Evolutionary conservation across 1,140 invertebrate genomes (phyloP), one percentile per base, ranked within the genome.

Genomic region (Tetramorium alpestre): DNA sequence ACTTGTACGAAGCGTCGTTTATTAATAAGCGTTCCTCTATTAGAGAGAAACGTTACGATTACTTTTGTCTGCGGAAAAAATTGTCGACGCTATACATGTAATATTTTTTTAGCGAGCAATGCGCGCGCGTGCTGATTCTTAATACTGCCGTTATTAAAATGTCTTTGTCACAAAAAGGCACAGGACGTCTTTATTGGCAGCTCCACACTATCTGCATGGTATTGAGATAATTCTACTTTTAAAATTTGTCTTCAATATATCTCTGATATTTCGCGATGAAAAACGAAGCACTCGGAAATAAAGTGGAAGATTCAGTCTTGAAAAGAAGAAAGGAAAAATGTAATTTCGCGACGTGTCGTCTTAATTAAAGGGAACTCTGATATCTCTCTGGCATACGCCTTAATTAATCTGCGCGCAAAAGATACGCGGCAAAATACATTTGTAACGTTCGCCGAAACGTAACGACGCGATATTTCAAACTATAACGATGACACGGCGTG

Each of bases 371-470:
- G 16, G 25, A 33, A 60, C 41, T 49, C 65, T 13, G 25, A 73
- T 75, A 58, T 56, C 41, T 38, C 28, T 73, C 41, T 75, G 54
- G n/a, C 11, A 28, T 49, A 84, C 41, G n/a, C 8, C n/a, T 84
- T 84, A 84, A 84, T 84, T 84, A 84, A 84, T 84, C 80, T 62
- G 41, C 13, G 33, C 25, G 11, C 38, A 25, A 84, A 60, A 75
- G 44, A 58, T 60, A 84, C 80, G 80, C 41, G 41, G 28, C 58
- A 84, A 84, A 73, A 47, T 84, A 75, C 56, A 84, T 84, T 62
- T 75, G 80, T 75, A 84, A 84, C 25, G 41, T 60, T 84, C 80
- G 69, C 33, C 80, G 41, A 47, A 82, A 82, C 51, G 69, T 73
- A 72, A 72, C 51, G 80, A 62, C n/a, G 54, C 54, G 56, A 84